phyloP scores from a whole-genome alignment of 1,140 invertebrate genomes.

The Campoletis sonorensis region DNA sequence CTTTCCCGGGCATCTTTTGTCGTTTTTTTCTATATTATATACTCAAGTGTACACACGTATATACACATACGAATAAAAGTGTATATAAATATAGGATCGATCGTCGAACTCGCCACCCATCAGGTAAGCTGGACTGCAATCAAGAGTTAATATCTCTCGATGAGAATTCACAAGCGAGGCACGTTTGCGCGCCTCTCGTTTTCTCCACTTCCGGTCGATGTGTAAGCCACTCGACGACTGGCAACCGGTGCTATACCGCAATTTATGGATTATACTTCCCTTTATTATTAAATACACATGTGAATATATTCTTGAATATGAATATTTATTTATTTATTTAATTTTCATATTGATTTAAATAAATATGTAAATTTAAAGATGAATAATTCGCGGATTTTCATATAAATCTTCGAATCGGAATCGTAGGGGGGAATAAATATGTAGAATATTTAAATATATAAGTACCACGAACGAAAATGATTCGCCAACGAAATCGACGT shows the following conservation, averaged over 20 bases:
- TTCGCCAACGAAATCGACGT: not conserved
- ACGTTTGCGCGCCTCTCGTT: slow-evolving; percentile 40
- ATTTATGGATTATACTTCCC: not conserved
- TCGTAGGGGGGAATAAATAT: no score
- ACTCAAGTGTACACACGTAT: no score
- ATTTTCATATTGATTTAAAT: no score
- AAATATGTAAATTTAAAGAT: no score
- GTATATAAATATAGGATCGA: not conserved
- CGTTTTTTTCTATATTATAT: not conserved
- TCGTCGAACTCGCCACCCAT: slow-evolving; percentile 20
- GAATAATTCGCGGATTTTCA: no score
- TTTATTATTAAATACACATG: not conserved
- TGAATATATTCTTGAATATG: no score
- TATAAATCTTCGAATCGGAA: no score
- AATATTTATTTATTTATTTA: no score
- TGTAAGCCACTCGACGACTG: slow-evolving; percentile 15
- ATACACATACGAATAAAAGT: not conserved
- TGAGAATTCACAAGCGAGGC: slow-evolving; percentile 35
- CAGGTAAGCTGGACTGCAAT: not conserved
- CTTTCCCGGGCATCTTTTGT: not conserved
- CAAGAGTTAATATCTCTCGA: slow-evolving; percentile 28
- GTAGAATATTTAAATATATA: no score
- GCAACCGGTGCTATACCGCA: slow-evolving; percentile 23
- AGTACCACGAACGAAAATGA: no score
- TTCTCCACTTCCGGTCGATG: slow-evolving; percentile 39